phyloP scores from a whole-genome alignment of 2,797 vertebrate species.

The Galago senegalensis region DNA sequence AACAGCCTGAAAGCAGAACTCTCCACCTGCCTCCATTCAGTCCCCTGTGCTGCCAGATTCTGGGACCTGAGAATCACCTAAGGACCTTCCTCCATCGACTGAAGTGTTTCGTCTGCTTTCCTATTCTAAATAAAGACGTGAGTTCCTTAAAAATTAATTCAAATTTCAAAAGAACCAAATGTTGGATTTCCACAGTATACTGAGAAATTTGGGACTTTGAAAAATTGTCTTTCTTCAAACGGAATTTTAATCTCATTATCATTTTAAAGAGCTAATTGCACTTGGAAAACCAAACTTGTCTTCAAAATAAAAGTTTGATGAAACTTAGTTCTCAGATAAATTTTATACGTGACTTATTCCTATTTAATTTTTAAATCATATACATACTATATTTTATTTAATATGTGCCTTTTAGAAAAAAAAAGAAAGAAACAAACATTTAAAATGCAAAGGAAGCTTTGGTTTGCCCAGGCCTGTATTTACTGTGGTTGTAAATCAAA shows the following conservation, averaged over 20 bases:
- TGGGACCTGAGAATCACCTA: not conserved
- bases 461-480: not conserved
- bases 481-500: not conserved
- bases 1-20: not conserved
- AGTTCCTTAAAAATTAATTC: constrained; percentile 51
- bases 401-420: constrained; percentile 8
- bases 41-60: not conserved
- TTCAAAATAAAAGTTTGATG: constrained; percentile 53
- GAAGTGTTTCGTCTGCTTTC: not conserved
- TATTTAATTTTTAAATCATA: not conserved
- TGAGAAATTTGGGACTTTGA: not conserved
- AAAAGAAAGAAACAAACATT: not conserved
- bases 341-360: constrained; percentile 4
- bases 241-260: constrained; percentile 30
- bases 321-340: not conserved
- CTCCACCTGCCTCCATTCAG: not conserved
- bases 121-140: constrained; percentile 9
- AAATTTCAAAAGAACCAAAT: not conserved
- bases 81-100: not conserved
- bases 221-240: constrained; percentile 22
- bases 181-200: not conserved
- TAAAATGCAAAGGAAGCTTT: constrained; percentile 48
- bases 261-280: constrained; percentile 42
- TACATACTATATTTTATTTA: constrained; percentile 23
- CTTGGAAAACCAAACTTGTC: not conserved